These are phyloP conservation scores for Orchestes rusci DNA, from an alignment of 2,888 invertebrate species.

Conservation along the genomic window DNA sequence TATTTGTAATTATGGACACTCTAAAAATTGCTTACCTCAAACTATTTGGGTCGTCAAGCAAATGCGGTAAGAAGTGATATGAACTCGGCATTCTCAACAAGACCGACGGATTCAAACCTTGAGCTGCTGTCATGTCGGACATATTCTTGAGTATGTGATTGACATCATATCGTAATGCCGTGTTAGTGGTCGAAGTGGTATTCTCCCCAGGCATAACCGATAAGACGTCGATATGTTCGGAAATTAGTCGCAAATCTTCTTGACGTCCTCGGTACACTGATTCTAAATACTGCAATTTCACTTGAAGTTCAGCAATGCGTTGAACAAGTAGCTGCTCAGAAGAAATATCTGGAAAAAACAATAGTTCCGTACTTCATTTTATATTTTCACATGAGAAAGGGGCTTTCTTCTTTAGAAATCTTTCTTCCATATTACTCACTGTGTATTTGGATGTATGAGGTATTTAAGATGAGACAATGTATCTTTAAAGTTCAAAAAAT, in stretches of 20 bases:
- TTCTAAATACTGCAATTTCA: conserved; percentile 70
- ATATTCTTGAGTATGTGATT: conserved; percentile 42
- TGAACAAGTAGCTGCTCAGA: conserved; percentile 61
- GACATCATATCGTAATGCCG: conserved; percentile 35
- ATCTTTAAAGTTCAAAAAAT: too few species aligned
- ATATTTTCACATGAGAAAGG: too few species aligned
- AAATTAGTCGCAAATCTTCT: conserved; percentile 65
- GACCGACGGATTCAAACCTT: conserved; percentile 42
- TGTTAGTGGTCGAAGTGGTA: conserved; percentile 1
- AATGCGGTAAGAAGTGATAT: conserved; percentile 80
- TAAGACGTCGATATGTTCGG: conserved; percentile 55
- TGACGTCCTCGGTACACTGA: conserved; percentile 69
- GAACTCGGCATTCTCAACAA: conserved; percentile 67
- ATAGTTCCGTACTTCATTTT: not conserved
- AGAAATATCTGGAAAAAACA: conserved; percentile 49
- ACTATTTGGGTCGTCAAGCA: conserved; percentile 70
- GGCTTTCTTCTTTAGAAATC: too few species aligned
- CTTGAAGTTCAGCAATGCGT: conserved; percentile 67
- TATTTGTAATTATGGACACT: too few species aligned
- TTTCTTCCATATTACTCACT: too few species aligned
- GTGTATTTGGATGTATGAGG: too few species aligned
- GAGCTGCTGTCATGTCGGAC: conserved; percentile 47
- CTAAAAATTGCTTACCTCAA: conserved; percentile 43
- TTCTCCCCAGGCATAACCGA: conserved; percentile 20
- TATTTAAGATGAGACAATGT: too few species aligned